These are phyloP conservation scores for Bagarius yarrelli DNA, from an alignment of 2,113 vertebrate genomes.

Conservation along the genomic window DNA sequence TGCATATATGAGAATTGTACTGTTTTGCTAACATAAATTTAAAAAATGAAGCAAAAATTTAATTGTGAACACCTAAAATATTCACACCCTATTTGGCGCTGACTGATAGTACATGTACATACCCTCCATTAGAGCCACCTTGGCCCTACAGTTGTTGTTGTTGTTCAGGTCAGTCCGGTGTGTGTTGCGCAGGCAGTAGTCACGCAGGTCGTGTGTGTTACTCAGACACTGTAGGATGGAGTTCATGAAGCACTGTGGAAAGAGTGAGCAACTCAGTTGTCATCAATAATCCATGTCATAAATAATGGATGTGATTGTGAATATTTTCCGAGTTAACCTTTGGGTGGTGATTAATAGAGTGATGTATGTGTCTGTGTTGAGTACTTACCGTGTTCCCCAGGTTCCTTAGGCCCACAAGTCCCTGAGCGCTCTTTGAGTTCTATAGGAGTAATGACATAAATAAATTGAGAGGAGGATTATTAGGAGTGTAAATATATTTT, in stretches of 20 bases:
- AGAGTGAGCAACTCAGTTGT: neutral
- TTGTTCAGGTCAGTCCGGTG: constrained; percentile 82
- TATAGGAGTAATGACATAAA: constrained; percentile 57
- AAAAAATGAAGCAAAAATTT: too few relatives aligned
- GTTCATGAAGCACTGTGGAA: constrained; percentile 95
- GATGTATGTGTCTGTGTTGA: neutral
- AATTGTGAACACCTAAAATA: too few relatives aligned
- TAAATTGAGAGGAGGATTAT: neutral
- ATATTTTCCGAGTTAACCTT: neutral
- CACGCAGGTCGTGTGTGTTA: constrained; percentile 88
- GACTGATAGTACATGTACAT: neutral
- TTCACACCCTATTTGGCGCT: too few relatives aligned
- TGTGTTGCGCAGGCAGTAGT: constrained; percentile 87
- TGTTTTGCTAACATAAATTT: too few relatives aligned
- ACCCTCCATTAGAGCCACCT: constrained; percentile 87
- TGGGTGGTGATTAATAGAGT: neutral
- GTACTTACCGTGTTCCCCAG: constrained; percentile 92
- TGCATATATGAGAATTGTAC: too few relatives aligned
- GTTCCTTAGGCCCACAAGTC: constrained; percentile 90
- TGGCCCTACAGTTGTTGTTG: constrained; percentile 70
- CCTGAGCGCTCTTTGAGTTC: constrained; percentile 87
- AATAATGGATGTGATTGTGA: neutral
- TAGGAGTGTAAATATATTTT: neutral
- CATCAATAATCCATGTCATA: constrained; percentile 1
- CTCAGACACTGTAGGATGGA: constrained; percentile 96